Evolutionary conservation across 1,140 invertebrate species (phyloP), one percentile per base, ranked within the genome.

Genomic region (Steinernema feltiae): DNA sequence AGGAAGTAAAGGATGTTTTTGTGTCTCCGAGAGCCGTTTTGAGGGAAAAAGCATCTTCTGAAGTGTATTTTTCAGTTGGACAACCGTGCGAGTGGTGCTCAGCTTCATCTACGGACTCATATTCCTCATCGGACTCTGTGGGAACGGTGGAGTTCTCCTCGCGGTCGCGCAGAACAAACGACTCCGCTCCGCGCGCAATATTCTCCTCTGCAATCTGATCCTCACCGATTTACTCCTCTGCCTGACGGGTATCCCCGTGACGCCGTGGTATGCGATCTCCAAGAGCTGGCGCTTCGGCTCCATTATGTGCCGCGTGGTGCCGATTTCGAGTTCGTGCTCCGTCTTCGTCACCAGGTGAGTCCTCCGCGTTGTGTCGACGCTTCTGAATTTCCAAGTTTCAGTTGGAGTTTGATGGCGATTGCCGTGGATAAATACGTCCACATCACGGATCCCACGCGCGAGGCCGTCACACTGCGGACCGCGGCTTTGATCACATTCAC

Each of bases 281-380:
- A 85, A 85, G 75, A 78, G 83, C 46, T 85, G 84, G 84, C 72
- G 70, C n/a, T 85, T 85, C 69, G 85, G 85, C 0, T 41, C 80
- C 17, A 48, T 86, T 12, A 85, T 85, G 83, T 85, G 84, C 63
- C 80, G 83, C 30, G 63, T 86, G 31, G 79, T 85, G 72, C 83
- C 84, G 12, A 32, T 85, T n/a, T 81, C 78, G 17, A 83, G 81
- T 73, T 85, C 83, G 32, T 85, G 84, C 76, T 80, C 84, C 2
- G 84, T 85, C 32, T 85, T 85, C 75, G 84, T 85, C n/a, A 86
- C 84, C 46, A 86, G 84, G 82, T 85, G 21, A 35, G 78, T 73
- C 31, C 30, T 83, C 76, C 72, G 18, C 17, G 7, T 41, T 41
- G 18, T 41, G 7, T 41, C 35, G 30, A 79, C 78, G 7, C 41